These are phyloP conservation scores for Syngnathus typhle DNA, from an alignment of 2,113 vertebrate genomes.

Conservation along the genomic window DNA sequence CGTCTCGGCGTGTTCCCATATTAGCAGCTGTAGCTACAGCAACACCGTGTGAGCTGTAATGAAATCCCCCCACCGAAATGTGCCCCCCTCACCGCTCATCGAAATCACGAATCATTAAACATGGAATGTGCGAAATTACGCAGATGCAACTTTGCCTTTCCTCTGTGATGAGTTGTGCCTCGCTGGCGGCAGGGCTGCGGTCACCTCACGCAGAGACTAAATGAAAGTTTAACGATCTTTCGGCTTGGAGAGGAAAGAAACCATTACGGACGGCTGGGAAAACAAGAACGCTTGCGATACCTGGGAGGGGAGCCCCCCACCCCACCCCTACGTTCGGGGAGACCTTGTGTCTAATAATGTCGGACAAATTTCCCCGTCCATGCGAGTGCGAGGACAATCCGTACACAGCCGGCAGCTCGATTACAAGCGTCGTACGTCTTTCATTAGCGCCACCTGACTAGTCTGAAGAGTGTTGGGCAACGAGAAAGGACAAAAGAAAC, in stretches of 20 bases:
- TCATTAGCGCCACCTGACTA: not conserved
- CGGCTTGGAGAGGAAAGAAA: conserved; percentile 40
- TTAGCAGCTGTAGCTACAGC: not conserved
- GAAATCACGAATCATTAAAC: conserved; percentile 28
- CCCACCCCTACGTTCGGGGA: conserved; percentile 4
- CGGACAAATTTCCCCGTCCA: conserved; percentile 36
- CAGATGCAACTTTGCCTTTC: conserved; percentile 48
- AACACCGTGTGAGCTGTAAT: not conserved
- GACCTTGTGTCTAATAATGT: conserved; percentile 52
- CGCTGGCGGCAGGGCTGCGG: conserved; percentile 40
- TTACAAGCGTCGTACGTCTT: not conserved
- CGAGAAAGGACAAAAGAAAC: not conserved
- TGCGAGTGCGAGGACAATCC: conserved; percentile 1
- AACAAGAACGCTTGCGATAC: conserved; percentile 33
- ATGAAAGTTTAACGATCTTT: conserved; percentile 63
- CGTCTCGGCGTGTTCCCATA: not conserved
- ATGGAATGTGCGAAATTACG: conserved; percentile 24
- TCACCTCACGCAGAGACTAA: conserved; percentile 57
- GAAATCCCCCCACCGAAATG: conserved; percentile 7
- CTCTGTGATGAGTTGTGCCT: conserved; percentile 36
- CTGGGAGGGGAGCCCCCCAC: conserved; percentile 14
- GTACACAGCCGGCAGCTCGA: not conserved
- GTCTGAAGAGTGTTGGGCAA: not conserved
- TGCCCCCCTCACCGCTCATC: not conserved
- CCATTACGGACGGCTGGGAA: conserved; percentile 52